Base-by-base conservation (phyloP, 2,888 invertebrate species). In the Papilio gigon region DNA sequence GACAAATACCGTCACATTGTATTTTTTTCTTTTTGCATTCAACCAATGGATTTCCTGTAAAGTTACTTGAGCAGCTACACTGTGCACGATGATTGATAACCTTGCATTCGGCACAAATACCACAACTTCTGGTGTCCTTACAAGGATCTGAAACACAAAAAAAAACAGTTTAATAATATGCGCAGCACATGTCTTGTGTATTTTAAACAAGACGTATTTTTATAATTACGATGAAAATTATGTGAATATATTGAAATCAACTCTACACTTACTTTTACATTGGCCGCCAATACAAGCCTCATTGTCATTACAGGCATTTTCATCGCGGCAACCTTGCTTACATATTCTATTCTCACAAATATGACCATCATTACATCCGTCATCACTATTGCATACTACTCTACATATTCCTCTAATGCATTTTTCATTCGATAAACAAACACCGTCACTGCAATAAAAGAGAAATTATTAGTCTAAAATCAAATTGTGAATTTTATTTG, bases 341-440 rank as follows among this genome's bases (percentile, higher is more conserved):
- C 98, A 98, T 72, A 97, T 93, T 77, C 97, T 93, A 78, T 96
- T 96, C 84, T 96, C 96, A 80, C 98, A 98, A 77, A 98, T 97
- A 85, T 97, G 96, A 74, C 96, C 95, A 14, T 93, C 92, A 22
- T 94, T 94, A 80, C 98, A 98, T 70, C 95, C 95, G 14, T 95
- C 93, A 82, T 98, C 97, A 65, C 95, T 96, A 81, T 97, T 98
- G 81, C 98, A 98, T 35, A 98, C 95, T 1, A 95, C 93, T 84
- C 96, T 95, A 80, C 98, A 98, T 65, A 95, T 94, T 56, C 97
- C 97, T 67, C 94, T 93, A 73, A 97, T 94, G 84, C 98, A 98
- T 75, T 96, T 94, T 86, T 98, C 97, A 80, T 97, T 96, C 17
- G 96, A 94, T 72, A 97, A 88, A 80, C 98, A 98, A 77, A 96